Evolutionary conservation across 2,797 vertebrate genomes (phyloP).

Genomic region (Podarcis siculus): DNA sequence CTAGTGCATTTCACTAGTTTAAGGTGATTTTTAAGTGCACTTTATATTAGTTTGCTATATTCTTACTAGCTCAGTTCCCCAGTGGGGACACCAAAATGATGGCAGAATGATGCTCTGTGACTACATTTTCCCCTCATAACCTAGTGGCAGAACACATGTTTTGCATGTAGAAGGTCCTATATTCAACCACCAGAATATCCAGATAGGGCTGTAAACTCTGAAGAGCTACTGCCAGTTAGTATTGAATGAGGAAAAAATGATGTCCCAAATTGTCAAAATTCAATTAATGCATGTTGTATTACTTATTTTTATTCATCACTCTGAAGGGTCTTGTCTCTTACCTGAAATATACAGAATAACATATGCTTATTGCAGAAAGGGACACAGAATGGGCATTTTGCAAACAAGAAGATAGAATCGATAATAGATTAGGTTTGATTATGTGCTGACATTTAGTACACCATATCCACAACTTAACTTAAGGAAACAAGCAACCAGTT

Average conservation of each 20-base stretch:
- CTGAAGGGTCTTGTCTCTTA: slow-evolving; percentile 41
- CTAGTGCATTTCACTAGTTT: slow-evolving; percentile 1
- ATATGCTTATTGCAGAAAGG: slow-evolving; percentile 48
- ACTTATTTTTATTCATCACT: slow-evolving; percentile 49
- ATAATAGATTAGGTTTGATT: slow-evolving; percentile 69
- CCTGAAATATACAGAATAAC: slow-evolving; percentile 48
- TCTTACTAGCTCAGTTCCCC: background rate
- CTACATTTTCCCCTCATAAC: background rate
- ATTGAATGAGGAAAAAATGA: background rate
- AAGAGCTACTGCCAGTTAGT: no score
- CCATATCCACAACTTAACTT: slow-evolving; percentile 3
- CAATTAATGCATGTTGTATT: slow-evolving; percentile 14
- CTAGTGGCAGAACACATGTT: no score
- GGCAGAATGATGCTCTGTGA: background rate
- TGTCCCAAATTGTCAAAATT: slow-evolving; percentile 14
- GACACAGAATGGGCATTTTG: slow-evolving; percentile 60
- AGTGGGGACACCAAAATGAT: background rate
- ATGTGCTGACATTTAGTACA: slow-evolving; percentile 72
- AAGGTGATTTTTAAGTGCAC: background rate
- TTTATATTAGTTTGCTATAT: background rate
- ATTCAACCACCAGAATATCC: no score
- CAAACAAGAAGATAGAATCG: slow-evolving; percentile 64
- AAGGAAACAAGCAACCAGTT: no score
- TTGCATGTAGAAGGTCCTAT: no score
- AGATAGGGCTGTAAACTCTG: no score